These are phyloP conservation scores for Heterotilapia buettikoferi DNA, from an alignment of 2,113 vertebrate genomes.

Conservation along the genomic window DNA sequence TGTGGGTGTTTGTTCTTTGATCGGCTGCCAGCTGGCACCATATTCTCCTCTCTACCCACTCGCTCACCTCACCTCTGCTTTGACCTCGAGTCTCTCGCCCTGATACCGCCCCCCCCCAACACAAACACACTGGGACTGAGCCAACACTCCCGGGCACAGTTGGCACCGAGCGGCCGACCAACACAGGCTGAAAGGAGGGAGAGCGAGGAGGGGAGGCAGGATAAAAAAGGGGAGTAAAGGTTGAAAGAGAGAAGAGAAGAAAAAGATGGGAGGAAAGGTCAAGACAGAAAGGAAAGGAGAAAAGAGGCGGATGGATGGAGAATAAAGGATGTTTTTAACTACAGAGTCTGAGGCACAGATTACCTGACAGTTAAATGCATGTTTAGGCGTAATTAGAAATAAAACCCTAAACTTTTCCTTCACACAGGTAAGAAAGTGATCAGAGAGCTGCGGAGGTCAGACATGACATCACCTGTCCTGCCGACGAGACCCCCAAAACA, in stretches of 20 bases:
- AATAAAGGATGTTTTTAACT: background rate
- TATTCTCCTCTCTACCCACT: slow-evolving; percentile 34
- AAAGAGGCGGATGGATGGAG: background rate
- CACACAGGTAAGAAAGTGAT: background rate
- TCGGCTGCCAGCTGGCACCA: slow-evolving; percentile 67
- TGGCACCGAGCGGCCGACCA: slow-evolving; percentile 30
- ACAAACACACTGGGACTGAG: slow-evolving; percentile 49
- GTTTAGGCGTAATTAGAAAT: background rate
- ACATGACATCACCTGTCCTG: background rate
- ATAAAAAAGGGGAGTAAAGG: background rate
- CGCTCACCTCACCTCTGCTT: slow-evolving; percentile 34
- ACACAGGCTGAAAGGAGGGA: slow-evolving; percentile 41
- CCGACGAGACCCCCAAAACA: background rate
- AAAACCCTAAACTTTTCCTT: background rate
- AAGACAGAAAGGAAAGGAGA: background rate
- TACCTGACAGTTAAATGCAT: background rate
- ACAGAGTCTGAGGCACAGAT: background rate
- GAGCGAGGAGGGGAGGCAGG: slow-evolving; percentile 45
- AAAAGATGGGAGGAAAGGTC: background rate
- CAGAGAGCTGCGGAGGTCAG: background rate
- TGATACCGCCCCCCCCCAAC: background rate
- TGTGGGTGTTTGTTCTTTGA: slow-evolving; percentile 50
- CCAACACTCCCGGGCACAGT: slow-evolving; percentile 59
- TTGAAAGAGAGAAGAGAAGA: background rate
- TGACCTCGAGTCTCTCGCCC: slow-evolving; percentile 43